These are phyloP conservation scores for Geotrypetes seraphini DNA, from an alignment of 2,797 vertebrate species.

Conservation along the genomic window DNA sequence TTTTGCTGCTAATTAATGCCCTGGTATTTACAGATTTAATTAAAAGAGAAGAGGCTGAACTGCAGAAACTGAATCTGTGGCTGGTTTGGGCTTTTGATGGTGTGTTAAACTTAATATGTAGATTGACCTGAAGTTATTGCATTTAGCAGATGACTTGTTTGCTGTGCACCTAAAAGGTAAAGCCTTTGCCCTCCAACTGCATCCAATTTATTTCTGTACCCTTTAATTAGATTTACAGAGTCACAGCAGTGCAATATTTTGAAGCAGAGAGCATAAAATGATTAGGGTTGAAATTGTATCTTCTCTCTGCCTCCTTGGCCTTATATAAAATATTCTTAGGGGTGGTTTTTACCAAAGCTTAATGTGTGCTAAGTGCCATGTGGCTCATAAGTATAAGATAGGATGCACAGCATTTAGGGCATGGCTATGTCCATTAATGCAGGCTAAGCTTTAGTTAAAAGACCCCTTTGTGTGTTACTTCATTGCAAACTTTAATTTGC, in stretches of 20 bases:
- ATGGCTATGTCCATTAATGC: no score
- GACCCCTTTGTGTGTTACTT: no score
- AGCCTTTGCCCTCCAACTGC: slow-evolving; percentile 27
- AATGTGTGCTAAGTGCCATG: no score
- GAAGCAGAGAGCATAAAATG: no score
- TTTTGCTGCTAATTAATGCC: slow-evolving; percentile 12
- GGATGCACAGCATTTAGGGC: no score
- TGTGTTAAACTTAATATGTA: slow-evolving; percentile 18
- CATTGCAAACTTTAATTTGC: no score
- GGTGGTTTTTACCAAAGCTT: no score
- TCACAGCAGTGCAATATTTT: slow-evolving; percentile 14
- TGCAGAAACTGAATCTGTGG: slow-evolving; percentile 23
- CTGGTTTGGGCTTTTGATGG: slow-evolving; percentile 25
- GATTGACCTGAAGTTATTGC: slow-evolving; percentile 11
- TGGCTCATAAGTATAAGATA: no score
- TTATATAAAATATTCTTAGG: no score
- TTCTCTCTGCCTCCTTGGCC: no score
- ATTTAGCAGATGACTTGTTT: slow-evolving; percentile 19
- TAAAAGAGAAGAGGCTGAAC: slow-evolving; percentile 15
- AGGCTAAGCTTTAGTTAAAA: no score
- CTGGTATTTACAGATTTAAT: slow-evolving; percentile 36
- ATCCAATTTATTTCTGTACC: slow-evolving; percentile 14
- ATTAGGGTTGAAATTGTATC: no score
- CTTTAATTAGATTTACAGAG: slow-evolving; percentile 27
- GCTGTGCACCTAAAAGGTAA: slow-evolving; percentile 17